Percentiles rank a stretch among this genome's conserved stretches.
Conservation (phyloP, 2,888 invertebrate species). For the Pyrrhia umbra region DNA sequence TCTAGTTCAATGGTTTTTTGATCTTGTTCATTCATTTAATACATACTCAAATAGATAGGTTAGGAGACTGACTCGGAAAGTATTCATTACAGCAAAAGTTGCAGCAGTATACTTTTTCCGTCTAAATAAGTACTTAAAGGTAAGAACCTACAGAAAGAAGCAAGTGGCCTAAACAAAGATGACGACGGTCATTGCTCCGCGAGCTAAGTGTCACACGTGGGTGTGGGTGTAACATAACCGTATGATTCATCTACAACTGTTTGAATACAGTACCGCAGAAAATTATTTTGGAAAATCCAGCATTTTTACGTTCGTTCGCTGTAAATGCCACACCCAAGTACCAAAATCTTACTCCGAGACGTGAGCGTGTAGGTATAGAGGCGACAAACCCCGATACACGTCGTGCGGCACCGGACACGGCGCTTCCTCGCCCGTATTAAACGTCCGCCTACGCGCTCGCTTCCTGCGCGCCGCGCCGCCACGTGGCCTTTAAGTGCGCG, state of each 20-base stretch:
- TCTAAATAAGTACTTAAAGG: not conserved
- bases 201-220: constrained; percentile 21
- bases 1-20: not conserved
- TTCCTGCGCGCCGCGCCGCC: constrained; percentile 54
- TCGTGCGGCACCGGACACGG: constrained; percentile 60
- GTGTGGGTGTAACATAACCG: constrained; percentile 2
- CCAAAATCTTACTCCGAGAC: constrained; percentile 28
- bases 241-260: constrained; percentile 30
- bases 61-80: not conserved
- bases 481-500: constrained; percentile 54
- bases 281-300: constrained; percentile 23
- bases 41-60: not conserved
- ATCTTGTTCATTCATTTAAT: not conserved
- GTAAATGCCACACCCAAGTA: constrained; percentile 40
- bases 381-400: constrained; percentile 56
- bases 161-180: constrained; percentile 3
- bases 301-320: constrained; percentile 17
- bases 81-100: no score
- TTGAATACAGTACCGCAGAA: not conserved
- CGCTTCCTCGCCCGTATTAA: constrained; percentile 66
- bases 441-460: constrained; percentile 65
- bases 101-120: not conserved
- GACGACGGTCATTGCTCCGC: constrained; percentile 24
- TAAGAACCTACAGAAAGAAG: constrained; percentile 2
- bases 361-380: constrained; percentile 36